Evolutionary conservation across 2,797 vertebrate species (phyloP).

Genomic region (Eremophila alpestris): DNA sequence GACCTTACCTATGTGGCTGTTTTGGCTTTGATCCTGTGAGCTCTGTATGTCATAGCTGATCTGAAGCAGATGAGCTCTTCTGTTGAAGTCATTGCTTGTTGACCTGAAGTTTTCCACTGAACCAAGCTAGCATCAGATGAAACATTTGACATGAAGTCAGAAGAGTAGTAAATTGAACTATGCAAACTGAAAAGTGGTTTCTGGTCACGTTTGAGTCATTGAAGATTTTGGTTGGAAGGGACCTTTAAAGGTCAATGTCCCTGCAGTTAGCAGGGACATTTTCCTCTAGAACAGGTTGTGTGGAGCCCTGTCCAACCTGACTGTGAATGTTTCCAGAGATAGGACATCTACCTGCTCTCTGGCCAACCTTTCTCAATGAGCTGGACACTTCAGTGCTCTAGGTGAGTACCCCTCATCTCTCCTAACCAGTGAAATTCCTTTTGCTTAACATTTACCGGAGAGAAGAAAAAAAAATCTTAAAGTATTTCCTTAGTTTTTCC

Average conservation of each 20-base stretch:
- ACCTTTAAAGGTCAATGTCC: neutral
- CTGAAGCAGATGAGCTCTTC: constrained; percentile 17
- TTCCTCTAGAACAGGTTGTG: neutral
- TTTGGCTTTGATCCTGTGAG: neutral
- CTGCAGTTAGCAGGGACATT: neutral
- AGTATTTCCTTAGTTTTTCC: neutral
- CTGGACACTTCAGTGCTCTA: neutral
- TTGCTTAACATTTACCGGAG: neutral
- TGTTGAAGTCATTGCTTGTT: constrained; percentile 3
- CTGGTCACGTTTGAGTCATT: neutral
- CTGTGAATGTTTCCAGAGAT: neutral
- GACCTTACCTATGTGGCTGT: neutral
- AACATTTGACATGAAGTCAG: neutral
- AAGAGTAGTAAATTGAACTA: neutral
- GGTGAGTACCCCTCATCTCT: neutral
- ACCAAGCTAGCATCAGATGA: neutral
- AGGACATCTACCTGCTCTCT: neutral
- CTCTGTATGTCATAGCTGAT: neutral
- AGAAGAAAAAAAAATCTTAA: neutral
- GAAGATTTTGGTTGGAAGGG: neutral
- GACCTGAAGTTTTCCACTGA: constrained; percentile 3
- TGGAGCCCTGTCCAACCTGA: neutral
- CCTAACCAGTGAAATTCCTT: fast-evolving
- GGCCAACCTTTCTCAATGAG: neutral
- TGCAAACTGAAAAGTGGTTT: neutral